These are phyloP conservation scores for Todiramphus saurophagus DNA, from an alignment of 2,113 vertebrate species.

Conservation along the genomic window DNA sequence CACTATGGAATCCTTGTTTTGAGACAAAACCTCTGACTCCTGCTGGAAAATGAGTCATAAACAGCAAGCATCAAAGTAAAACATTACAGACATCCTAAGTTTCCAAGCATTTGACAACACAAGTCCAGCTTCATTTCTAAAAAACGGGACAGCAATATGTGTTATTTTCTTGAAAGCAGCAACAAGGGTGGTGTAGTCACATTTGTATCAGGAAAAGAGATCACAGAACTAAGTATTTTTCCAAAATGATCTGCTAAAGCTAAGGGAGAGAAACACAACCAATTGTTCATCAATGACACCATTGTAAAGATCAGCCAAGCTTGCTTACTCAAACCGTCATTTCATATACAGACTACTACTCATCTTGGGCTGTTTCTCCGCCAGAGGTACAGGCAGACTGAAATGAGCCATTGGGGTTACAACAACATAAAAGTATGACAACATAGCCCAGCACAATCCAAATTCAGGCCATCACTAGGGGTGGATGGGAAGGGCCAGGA, in stretches of 20 bases:
- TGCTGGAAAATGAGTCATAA: not conserved
- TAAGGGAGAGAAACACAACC: not conserved
- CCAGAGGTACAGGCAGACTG: not conserved
- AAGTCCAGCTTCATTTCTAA: not conserved
- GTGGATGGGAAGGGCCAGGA: not conserved
- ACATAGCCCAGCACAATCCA: not conserved
- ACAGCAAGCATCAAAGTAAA: not conserved
- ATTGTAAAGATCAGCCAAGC: not conserved
- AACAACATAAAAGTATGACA: rapidly evolving
- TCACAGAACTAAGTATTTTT: not conserved
- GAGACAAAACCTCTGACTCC: not conserved
- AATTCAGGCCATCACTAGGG: not conserved
- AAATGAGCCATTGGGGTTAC: rapidly evolving
- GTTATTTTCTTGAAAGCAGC: not conserved
- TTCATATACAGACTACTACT: not conserved
- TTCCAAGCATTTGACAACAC: not conserved
- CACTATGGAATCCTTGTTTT: not conserved
- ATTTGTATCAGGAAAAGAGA: not conserved
- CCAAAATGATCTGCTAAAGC: not conserved
- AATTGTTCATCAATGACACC: not conserved
- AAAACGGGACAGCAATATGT: not conserved
- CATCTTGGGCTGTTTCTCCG: rapidly evolving
- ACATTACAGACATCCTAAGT: not conserved
- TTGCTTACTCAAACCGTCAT: not conserved
- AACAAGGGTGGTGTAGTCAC: not conserved